Conservation (phyloP, 2,797 vertebrate species). For the Characodon lateralis region DNA sequence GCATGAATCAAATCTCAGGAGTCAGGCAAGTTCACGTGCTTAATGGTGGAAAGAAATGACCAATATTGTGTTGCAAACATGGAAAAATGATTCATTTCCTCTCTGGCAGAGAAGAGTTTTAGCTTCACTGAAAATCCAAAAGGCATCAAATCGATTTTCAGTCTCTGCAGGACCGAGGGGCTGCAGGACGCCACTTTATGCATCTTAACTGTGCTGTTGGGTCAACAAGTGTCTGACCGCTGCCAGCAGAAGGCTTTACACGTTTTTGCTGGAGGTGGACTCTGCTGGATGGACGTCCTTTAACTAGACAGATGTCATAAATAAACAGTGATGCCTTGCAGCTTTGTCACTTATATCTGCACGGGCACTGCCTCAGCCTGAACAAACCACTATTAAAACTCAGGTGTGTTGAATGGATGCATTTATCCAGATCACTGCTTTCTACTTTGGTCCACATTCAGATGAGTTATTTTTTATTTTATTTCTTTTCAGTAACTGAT, state of each 20-base stretch:
- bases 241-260: not conserved
- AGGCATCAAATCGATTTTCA: not conserved
- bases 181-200: not conserved
- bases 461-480: too few species aligned
- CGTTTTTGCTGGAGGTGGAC: too few species aligned
- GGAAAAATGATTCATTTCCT: not conserved
- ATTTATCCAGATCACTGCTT: too few species aligned
- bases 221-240: not conserved
- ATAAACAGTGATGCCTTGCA: too few species aligned
- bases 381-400: not conserved
- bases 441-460: too few species aligned
- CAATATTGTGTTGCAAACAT: not conserved
- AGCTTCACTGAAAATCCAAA: not conserved
- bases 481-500: too few species aligned
- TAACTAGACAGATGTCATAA: not conserved
- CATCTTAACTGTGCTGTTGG: not conserved
- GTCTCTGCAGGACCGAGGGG: slow-evolving; percentile 1
- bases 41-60: slow-evolving; percentile 2
- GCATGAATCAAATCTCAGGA: slow-evolving; percentile 7
- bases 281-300: not conserved
- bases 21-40: not conserved
- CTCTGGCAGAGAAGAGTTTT: not conserved
- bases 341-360: too few species aligned
- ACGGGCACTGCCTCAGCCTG: not conserved
- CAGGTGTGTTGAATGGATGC: not conserved